phyloP scores from a whole-genome alignment of 2,113 vertebrate species.

The Tragelaphus imberbis region DNA sequence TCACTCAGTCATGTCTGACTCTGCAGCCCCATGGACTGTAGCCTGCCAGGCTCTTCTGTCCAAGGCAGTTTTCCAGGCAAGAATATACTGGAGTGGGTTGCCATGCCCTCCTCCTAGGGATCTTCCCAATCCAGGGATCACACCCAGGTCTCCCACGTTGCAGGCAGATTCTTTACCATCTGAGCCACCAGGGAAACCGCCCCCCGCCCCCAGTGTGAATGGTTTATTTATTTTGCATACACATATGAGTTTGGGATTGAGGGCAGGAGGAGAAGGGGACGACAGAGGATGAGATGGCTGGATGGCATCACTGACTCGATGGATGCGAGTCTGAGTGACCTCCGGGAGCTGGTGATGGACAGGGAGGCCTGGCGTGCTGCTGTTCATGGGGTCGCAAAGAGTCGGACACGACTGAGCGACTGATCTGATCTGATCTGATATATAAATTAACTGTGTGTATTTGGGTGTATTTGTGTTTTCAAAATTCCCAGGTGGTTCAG shows the following conservation, averaged over 20 bases:
- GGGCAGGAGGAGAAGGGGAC: too few species aligned
- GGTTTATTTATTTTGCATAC: not conserved
- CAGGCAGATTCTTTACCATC: not conserved
- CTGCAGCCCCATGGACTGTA: not conserved
- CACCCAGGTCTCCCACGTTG: not conserved
- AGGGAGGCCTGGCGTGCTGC: too few species aligned
- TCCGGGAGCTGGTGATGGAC: too few species aligned
- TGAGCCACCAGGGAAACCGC: not conserved
- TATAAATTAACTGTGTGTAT: not conserved
- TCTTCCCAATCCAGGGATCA: not conserved
- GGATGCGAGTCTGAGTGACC: too few species aligned
- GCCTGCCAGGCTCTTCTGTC: not conserved
- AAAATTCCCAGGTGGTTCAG: not conserved
- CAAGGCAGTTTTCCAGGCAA: not conserved
- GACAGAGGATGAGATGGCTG: too few species aligned
- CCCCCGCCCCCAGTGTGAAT: not conserved
- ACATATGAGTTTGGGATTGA: not conserved
- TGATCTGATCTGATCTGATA: too few species aligned
- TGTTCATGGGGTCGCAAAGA: too few species aligned
- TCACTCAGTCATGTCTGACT: not conserved
- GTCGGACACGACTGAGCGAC: too few species aligned
- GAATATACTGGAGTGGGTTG: not conserved
- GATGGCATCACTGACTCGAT: too few species aligned
- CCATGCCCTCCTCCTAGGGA: not conserved
- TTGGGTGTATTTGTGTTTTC: not conserved